phyloP scores from a whole-genome alignment of 2,113 vertebrate genomes.

The Saccopteryx leptura region DNA sequence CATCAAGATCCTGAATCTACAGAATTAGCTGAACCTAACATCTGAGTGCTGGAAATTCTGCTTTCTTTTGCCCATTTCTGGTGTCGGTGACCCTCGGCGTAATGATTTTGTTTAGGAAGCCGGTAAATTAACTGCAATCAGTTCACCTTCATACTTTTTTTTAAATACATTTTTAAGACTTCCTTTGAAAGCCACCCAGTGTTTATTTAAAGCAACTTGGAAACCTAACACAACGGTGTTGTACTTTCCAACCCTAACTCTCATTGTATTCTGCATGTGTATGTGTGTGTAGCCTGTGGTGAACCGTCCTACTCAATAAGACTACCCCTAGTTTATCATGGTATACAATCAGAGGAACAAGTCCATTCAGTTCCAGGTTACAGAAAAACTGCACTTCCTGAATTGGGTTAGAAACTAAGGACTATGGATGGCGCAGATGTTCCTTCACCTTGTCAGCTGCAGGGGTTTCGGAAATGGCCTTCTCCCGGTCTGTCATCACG shows the following conservation, averaged over 20 bases:
- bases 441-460: constrained; percentile 50
- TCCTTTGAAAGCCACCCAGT: constrained; percentile 80
- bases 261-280: constrained; percentile 83
- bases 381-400: constrained; percentile 83
- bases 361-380: constrained; percentile 65
- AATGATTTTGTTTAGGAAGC: constrained; percentile 5
- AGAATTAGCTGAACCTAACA: not conserved
- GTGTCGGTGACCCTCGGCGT: not conserved
- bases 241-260: constrained; percentile 64
- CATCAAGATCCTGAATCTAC: constrained; percentile 37
- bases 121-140: constrained; percentile 56
- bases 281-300: constrained; percentile 79
- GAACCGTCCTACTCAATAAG: constrained; percentile 59
- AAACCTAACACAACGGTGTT: constrained; percentile 67
- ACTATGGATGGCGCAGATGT: constrained; percentile 81
- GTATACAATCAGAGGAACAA: not conserved
- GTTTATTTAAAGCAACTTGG: constrained; percentile 83
- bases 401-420: constrained; percentile 75
- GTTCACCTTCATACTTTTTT: constrained; percentile 79
- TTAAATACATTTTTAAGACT: constrained; percentile 81
- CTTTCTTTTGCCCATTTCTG: not conserved
- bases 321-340: constrained; percentile 64
- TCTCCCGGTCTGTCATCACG: constrained; percentile 48
- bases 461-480: constrained; percentile 53
- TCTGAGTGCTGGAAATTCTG: not conserved